Evolutionary conservation across 2,888 invertebrate genomes (phyloP), one percentile per base, ranked within the genome.

Genomic region (Hirtodrosophila histrioides): DNA sequence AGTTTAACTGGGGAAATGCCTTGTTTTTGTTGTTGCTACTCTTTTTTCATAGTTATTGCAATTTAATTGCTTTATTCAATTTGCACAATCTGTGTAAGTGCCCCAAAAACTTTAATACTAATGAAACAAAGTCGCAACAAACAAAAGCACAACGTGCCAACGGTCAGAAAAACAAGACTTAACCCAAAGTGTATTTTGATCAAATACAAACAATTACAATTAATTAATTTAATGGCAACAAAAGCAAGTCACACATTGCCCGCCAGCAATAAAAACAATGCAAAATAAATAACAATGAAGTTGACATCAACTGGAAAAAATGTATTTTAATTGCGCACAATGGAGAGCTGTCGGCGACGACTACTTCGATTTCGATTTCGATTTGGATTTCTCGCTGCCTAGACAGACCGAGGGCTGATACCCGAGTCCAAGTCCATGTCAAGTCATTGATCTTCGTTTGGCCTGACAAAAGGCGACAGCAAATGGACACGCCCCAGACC

Each of bases 401-500:
- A 65, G 55, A 54, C 27, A 36, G 43, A 43, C 31, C 7, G 29
- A 27, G 11, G 24, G 29, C 48, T 49, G 51, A 44, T 36, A 17
- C 9, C 23, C 66, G 58, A 54, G 56, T 62, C 48, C 39, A 70
- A 55, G 41, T 69, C 41, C 24, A 23, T 46, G 35, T 61, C 54
- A 44, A 67, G 67, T 74, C 84, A 84, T 81, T 81, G 85, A 81
- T 84, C 81, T 84, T 65, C 62, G 60, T 64, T 57, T 58, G 51
- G 40, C 43, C 31, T 37, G 60, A 61, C 58, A 64, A 60, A 45
- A 40, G 49, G 24, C 56, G 43, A 41, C 56, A 49, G 49, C 54
- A 40, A 45, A 55, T 53, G 64, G 58, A 68, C 71, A 51, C 62
- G 40, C 61, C 55, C 51, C 17, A 49, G 44, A 50, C 40, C 8